These are phyloP conservation scores for Meriones unguiculatus DNA, from an alignment of 2,113 vertebrate genomes.

Conservation along the genomic window DNA sequence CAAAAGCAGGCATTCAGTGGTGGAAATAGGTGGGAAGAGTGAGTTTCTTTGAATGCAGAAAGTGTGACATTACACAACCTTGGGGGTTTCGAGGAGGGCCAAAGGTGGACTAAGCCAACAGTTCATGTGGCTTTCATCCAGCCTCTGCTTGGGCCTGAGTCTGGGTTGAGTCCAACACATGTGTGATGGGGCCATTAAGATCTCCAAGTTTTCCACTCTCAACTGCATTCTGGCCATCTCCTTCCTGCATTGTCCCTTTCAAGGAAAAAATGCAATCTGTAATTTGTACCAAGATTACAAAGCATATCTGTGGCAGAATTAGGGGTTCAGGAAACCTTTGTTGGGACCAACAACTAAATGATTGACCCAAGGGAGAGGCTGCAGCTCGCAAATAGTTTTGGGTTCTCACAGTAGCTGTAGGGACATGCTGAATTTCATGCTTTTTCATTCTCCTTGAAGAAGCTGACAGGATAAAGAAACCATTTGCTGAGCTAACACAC, in stretches of 20 bases:
- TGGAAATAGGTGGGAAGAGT: not conserved
- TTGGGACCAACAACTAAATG: not conserved
- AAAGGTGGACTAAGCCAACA: not conserved
- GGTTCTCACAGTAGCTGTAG: not conserved
- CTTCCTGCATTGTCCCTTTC: not conserved
- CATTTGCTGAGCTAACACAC: rapidly evolving
- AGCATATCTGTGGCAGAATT: not conserved
- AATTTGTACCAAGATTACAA: not conserved
- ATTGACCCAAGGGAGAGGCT: too few relatives aligned
- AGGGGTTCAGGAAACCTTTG: not conserved
- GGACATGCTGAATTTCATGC: not conserved
- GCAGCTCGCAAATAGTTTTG: not conserved
- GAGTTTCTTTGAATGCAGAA: not conserved
- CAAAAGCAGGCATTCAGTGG: too few relatives aligned
- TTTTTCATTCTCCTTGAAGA: not conserved
- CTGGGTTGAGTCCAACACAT: rapidly evolving
- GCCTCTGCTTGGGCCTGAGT: not conserved
- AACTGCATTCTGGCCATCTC: too few relatives aligned
- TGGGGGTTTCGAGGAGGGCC: not conserved
- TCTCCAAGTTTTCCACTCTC: too few relatives aligned
- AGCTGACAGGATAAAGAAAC: not conserved
- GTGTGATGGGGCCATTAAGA: rapidly evolving
- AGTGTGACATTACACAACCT: not conserved
- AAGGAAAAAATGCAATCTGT: not conserved
- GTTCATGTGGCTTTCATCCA: rapidly evolving